These are phyloP conservation scores for Gymnarchus niloticus DNA, from an alignment of 2,113 vertebrate species.

Conservation along the genomic window DNA sequence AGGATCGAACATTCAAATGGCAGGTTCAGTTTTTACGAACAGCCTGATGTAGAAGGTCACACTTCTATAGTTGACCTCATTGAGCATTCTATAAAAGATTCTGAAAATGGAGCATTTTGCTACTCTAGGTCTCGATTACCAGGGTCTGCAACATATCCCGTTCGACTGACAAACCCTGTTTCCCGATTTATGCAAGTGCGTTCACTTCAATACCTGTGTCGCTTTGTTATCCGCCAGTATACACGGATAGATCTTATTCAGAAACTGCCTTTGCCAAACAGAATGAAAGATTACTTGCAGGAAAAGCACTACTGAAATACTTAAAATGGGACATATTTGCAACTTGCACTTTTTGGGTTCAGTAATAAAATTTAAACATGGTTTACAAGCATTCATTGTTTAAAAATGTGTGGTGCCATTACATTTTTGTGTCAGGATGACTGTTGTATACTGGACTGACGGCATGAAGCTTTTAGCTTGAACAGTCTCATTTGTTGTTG, in stretches of 20 bases:
- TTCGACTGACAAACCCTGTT: slow-evolving; percentile 91
- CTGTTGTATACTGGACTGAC: slow-evolving; percentile 36
- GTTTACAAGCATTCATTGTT: slow-evolving; percentile 83
- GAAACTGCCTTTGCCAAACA: slow-evolving; percentile 99
- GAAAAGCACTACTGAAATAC: slow-evolving; percentile 98
- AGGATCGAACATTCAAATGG: slow-evolving; percentile 97
- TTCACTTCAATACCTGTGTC: slow-evolving; percentile 95
- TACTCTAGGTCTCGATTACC: slow-evolving; percentile 95
- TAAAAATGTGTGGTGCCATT: slow-evolving; percentile 69
- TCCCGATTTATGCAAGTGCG: slow-evolving; percentile 99
- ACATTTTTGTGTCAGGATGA: slow-evolving; percentile 45
- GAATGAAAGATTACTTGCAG: slow-evolving; percentile 99
- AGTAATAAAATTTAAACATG: slow-evolving; percentile 73
- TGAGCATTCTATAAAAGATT: slow-evolving; percentile 95
- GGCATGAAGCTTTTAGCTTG: slow-evolving; percentile 36
- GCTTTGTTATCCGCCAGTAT: slow-evolving; percentile 96
- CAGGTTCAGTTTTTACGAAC: slow-evolving; percentile 97
- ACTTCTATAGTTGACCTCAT: slow-evolving; percentile 96
- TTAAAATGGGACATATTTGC: slow-evolving; percentile 65
- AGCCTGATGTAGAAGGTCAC: slow-evolving; percentile 94
- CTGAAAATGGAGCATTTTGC: slow-evolving; percentile 95
- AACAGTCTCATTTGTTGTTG: slow-evolving; percentile 37
- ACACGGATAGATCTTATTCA: slow-evolving; percentile 97
- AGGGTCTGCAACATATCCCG: slow-evolving; percentile 91
- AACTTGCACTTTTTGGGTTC: slow-evolving; percentile 89